Percentiles rank a stretch among this genome's conserved stretches.
Conservation (phyloP, 2,888 invertebrate genomes). For the Spodoptera picta region DNA sequence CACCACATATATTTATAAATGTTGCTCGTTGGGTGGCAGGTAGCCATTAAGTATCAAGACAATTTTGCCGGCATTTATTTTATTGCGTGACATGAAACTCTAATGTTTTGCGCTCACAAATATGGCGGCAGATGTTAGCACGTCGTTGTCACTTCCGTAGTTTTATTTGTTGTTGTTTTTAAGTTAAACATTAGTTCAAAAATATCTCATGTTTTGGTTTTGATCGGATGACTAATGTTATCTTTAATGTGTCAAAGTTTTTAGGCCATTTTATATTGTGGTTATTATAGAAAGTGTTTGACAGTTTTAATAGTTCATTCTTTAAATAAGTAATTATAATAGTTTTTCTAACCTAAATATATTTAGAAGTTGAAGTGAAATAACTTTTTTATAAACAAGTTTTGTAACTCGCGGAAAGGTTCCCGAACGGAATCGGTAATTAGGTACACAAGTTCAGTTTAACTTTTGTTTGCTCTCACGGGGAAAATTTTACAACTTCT, state of each 20-base stretch:
- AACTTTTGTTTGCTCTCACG: conserved; percentile 68
- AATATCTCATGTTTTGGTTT: conserved; percentile 2
- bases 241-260: conserved; percentile 59
- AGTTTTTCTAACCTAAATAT: conserved; percentile 75
- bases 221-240: no score
- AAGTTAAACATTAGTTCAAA: background rate
- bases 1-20: conserved; percentile 4
- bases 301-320: conserved; percentile 77
- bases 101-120: conserved; percentile 43
- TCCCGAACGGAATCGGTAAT: conserved; percentile 76
- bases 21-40: conserved; percentile 2
- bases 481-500: conserved; percentile 59
- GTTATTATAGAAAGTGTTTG: conserved; percentile 71
- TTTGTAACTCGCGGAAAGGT: conserved; percentile 66
- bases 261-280: conserved; percentile 54
- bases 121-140: conserved; percentile 47
- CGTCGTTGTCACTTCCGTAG: conserved; percentile 22
- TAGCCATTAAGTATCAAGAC: conserved; percentile 21
- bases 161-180: conserved; percentile 17
- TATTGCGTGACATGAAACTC: conserved; percentile 39
- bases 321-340: conserved; percentile 46
- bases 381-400: conserved; percentile 72
- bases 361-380: conserved; percentile 67
- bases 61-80: conserved; percentile 47
- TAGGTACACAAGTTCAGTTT: conserved; percentile 71